These are phyloP conservation scores for Aradophagus sp. DNA, from an alignment of 1,140 invertebrate genomes.

Conservation along the genomic window DNA sequence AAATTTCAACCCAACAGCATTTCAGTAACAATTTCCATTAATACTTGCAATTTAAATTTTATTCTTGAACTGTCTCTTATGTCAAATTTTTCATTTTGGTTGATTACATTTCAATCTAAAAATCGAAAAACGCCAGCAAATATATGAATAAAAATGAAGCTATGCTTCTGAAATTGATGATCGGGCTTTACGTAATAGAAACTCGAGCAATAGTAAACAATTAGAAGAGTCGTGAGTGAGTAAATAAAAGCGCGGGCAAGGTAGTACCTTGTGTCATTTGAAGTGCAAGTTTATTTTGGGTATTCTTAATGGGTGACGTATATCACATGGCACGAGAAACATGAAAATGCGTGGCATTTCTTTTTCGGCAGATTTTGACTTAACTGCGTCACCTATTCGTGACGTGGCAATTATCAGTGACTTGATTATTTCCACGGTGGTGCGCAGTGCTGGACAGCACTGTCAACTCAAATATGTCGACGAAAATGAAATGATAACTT, in stretches of 20 bases:
- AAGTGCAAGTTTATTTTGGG: conserved; percentile 55
- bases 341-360: conserved; percentile 14
- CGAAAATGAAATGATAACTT: no score
- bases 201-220: conserved; percentile 25
- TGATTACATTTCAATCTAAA: no score
- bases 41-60: no score
- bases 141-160: no score
- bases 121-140: no score
- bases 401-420: neutral
- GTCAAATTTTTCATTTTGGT: no score
- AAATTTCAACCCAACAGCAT: no score
- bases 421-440: conserved; percentile 22
- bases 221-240: conserved; percentile 41
- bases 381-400: conserved; percentile 14
- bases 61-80: no score
- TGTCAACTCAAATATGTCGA: conserved; percentile 48
- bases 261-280: conserved; percentile 43
- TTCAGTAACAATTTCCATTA: no score
- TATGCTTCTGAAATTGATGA: no score
- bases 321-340: conserved; percentile 23
- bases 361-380: conserved; percentile 23
- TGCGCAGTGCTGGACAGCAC: conserved; percentile 2
- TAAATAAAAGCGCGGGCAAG: conserved; percentile 41
- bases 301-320: conserved; percentile 52
- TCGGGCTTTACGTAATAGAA: no score